Conservation (phyloP, 2,797 vertebrate species). For the Nyctibius grandis region DNA sequence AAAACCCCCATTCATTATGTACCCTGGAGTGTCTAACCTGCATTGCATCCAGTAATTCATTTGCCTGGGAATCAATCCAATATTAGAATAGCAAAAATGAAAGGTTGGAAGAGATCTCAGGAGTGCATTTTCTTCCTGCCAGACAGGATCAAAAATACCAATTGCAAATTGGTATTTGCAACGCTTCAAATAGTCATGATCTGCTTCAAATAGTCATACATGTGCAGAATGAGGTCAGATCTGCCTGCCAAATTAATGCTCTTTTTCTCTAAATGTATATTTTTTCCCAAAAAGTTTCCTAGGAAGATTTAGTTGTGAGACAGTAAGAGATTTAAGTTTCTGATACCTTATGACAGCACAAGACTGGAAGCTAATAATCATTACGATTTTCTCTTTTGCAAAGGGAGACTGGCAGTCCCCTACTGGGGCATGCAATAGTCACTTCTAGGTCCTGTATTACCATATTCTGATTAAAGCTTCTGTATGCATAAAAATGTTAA, state of each 20-base stretch:
- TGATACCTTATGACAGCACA: background rate
- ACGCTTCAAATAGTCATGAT: too few relatives aligned
- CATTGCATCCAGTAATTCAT: slow-evolving; percentile 22
- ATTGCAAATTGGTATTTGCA: too few relatives aligned
- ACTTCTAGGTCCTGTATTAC: background rate
- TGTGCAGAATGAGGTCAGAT: background rate
- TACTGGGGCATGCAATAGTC: background rate
- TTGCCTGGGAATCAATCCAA: slow-evolving; percentile 46
- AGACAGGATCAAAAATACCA: background rate
- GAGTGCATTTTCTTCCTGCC: slow-evolving; percentile 16
- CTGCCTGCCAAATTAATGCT: background rate
- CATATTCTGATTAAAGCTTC: background rate
- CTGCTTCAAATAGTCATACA: background rate
- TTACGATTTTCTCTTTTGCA: background rate
- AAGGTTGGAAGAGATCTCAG: slow-evolving; percentile 41
- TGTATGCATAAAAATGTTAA: background rate
- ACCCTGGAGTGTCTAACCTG: slow-evolving; percentile 37
- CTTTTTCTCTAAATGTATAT: background rate
- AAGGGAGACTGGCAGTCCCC: background rate
- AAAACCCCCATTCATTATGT: slow-evolving; percentile 2
- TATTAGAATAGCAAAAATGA: slow-evolving; percentile 8
- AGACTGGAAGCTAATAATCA: background rate
- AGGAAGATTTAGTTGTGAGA: background rate
- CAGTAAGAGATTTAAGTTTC: background rate
- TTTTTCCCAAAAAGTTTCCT: background rate